Base-by-base conservation (phyloP, 2,888 invertebrate species). In the Apamea crenata region DNA sequence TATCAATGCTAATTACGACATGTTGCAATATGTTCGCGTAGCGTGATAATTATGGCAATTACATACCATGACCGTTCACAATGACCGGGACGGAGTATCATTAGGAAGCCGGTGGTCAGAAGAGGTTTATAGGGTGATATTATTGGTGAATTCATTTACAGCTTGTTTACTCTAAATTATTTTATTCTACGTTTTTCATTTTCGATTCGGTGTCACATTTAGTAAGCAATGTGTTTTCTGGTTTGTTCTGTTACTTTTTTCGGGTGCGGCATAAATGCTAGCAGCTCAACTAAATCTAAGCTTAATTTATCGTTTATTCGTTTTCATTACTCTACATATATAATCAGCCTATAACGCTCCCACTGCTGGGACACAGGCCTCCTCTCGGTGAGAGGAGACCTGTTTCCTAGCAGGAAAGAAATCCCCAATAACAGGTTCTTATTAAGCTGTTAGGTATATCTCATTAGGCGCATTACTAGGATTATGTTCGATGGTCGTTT, bases 41-140 rank as follows among this genome's bases (percentile, higher is more conserved):
- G 66, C 56, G 44, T 61, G 36, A 36, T 76, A 36, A 63, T 82
- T 82, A 82, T 32, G 68, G 29, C 44, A 68, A 81, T 67, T 61
- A 74, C n/a, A 74, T 44, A 53, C 59, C 74, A 53, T 81, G 67
- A 74, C n/a, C 32, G 32, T 80, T 16, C 40, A 40, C 67, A 50
- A 40, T 61, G 2, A 65, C 47, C 7, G 69, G 29, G 29, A 8
- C 29, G 21, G 32, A 12, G 14, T 44, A 61, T 36, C 61, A 61
- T 82, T 82, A 80, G 25, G 59, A 61, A 67, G 59, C 50, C 50
- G 8, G 59, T 68, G n/a, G 18, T 50, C 59, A 61, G 40, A 16
- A 50, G 40, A 74, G 7, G 32, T 59, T 14, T 56, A 32, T n/a
- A 1, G 10, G 66, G 12, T 59, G 59, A 21, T 47, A 47, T 29